Evolutionary conservation across 2,797 vertebrate species (phyloP), one percentile per base, ranked within the genome.

Genomic region (Malacoraja senta): DNA sequence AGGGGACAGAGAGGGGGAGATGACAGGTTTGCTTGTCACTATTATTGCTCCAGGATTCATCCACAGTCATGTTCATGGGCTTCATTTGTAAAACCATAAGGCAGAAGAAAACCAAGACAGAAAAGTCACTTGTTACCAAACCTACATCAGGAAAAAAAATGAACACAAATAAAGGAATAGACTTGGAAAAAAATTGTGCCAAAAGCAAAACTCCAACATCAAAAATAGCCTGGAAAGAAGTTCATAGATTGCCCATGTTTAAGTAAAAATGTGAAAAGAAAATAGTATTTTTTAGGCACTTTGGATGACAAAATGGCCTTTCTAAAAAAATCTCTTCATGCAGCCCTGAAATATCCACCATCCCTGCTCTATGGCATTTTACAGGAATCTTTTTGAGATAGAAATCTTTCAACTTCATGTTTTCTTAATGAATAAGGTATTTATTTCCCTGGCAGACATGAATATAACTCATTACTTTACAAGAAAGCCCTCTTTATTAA

Each of bases 401-500:
- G 90, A 53, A 92, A 92, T 92, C 65, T 74, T 92, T 92, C 35
- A 53, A 92, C 71, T 92, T 71, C 71, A 76, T 58, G 71, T 92
- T 92, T 92, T 92, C 90, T 76, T 92, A 92, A 92, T 92, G 90
- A 92, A 76, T 92, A 92, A 26, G 13, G 35, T 92, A 92, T 92
- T 92, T 92, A 76, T 44, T 92, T 92, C 44, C 90, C 65, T 92
- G 90, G 90, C 90, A 92, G 90, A n/a, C 90, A 76, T 71, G 68
- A 92, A 92, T 92, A 76, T 68, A 88, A 68, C 65, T 88, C 84
- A 68, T 92, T 92, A 58, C 90, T 29, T 92, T 76, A 58, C 90
- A 92, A 92, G 90, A 92, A 92, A 92, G 90, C 90, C 71, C 38
- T 74, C 90, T 92, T 92, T 92, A 92, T 92, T 92, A 92, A 92